Base-by-base conservation (phyloP, 2,888 invertebrate genomes). In the Pachymerium ferrugineum region DNA sequence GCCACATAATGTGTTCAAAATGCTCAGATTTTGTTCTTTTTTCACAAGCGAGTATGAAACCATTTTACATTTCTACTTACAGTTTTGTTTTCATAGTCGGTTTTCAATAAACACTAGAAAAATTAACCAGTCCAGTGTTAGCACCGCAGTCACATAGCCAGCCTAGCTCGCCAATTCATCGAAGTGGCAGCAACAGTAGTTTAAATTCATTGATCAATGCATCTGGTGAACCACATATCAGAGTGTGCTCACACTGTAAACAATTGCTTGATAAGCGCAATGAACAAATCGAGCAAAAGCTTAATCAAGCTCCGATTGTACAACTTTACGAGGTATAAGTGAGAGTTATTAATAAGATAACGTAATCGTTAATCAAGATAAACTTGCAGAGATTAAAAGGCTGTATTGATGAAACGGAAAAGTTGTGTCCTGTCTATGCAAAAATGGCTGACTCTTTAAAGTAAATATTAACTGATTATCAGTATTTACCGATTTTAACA, bases 1-100 rank as follows among this genome's bases (percentile, higher is more conserved):
- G 97, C 0, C 91, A 92, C 74, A 89, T 97, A 75, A 90, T 97
- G 87, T 97, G 97, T 81, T 88, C 93, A 81, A 90, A 91, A 78
- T 97, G 97, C 82, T 96, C 96, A 0, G 85, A 89, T 79, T 96
- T 94, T 83, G 85, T 97, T 78, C 87, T 91, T 67, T 85, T 92
- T 76, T 86, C 88, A 78, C 87, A 88, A 82, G 96, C 94, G 74
- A 81, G 83, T 83, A 78, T 80, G 82, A 42, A 76, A n/a, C n/a
- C n/a, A n/a, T n/a, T n/a, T n/a, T n/a, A n/a, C n/a, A n/a, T n/a
- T n/a, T n/a, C n/a, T n/a, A n/a, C n/a, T n/a, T n/a, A n/a, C n/a
- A n/a, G n/a, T n/a, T n/a, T n/a, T n/a, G n/a, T n/a, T n/a, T n/a
- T n/a, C n/a, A n/a, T n/a, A n/a, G n/a, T n/a, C n/a, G n/a, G n/a